These are phyloP conservation scores for Sinodicranocentrus sp. DNA, from an alignment of 2,888 invertebrate genomes.

Conservation along the genomic window DNA sequence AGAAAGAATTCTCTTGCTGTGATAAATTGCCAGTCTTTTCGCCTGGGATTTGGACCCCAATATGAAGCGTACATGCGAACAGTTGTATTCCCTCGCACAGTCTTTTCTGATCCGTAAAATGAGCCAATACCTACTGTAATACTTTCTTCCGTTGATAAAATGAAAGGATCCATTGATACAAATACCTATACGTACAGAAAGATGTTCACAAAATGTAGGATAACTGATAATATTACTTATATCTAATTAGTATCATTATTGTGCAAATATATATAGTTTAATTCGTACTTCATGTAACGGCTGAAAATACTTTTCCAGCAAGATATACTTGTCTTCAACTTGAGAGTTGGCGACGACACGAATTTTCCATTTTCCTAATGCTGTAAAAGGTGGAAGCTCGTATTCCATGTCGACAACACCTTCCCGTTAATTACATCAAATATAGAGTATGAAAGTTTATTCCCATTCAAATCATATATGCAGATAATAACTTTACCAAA, in stretches of 20 bases:
- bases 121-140: slow-evolving; percentile 77
- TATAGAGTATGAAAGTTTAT: background rate
- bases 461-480: background rate
- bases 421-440: slow-evolving; percentile 55
- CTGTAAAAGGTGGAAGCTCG: slow-evolving; percentile 78
- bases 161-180: slow-evolving; percentile 78
- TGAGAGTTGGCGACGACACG: slow-evolving; percentile 78
- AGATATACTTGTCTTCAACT: slow-evolving; percentile 78
- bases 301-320: slow-evolving; percentile 78
- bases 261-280: background rate
- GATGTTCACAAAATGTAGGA: no score
- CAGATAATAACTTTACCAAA: background rate
- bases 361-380: slow-evolving; percentile 79
- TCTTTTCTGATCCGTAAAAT: slow-evolving; percentile 78
- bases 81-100: slow-evolving; percentile 78
- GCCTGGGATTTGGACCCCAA: slow-evolving; percentile 48
- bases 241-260: background rate
- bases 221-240: no score
- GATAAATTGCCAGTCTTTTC: slow-evolving; percentile 51
- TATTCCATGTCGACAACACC: slow-evolving; percentile 78
- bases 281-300: slow-evolving; percentile 78
- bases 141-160: slow-evolving; percentile 77
- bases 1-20: slow-evolving; percentile 49
- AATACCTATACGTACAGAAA: no score
- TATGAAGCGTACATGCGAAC: slow-evolving; percentile 77